Percentiles rank a stretch among this genome's conserved stretches.
Evolutionary conservation across 2,113 vertebrate species (phyloP).

Genomic region (Ellobius talpinus): DNA sequence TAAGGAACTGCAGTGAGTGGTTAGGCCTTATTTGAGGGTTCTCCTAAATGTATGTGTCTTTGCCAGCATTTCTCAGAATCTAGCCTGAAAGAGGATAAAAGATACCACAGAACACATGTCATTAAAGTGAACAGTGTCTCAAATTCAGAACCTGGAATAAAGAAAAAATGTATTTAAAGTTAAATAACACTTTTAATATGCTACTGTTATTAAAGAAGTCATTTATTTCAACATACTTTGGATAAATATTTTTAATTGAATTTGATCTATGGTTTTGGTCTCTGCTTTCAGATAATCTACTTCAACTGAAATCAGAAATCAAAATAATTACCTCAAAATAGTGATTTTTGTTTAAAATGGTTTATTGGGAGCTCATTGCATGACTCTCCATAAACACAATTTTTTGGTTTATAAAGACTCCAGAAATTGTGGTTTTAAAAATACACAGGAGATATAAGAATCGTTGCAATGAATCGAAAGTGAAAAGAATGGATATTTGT

Average conservation of each 20-base stretch:
- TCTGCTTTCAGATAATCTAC: neutral
- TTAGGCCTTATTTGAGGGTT: slow-evolving; percentile 59
- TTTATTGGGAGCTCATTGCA: neutral
- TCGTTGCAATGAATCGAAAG: slow-evolving; percentile 46
- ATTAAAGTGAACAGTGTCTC: neutral
- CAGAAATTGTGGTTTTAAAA: slow-evolving; percentile 70
- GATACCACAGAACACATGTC: slow-evolving; percentile 38
- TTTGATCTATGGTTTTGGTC: neutral
- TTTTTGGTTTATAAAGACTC: slow-evolving; percentile 73
- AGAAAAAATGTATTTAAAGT: neutral
- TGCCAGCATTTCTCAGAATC: slow-evolving; percentile 69
- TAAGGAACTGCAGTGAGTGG: neutral
- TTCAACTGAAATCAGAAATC: neutral
- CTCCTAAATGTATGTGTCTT: neutral
- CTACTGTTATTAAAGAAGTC: neutral
- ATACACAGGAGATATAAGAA: slow-evolving; percentile 13
- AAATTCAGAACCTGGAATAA: neutral
- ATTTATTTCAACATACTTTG: neutral
- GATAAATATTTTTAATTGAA: neutral
- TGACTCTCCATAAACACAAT: slow-evolving; percentile 33
- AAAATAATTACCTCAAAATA: slow-evolving; percentile 5
- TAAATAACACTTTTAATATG: neutral
- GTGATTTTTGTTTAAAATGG: neutral
- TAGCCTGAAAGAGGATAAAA: slow-evolving; percentile 52
- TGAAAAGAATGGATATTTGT: slow-evolving; percentile 41